Evolutionary conservation across 53 echinoderm and acorn worm genomes (phyloP), one percentile per base, ranked within the genome.

Genomic region (Paracentrotus lividus): DNA sequence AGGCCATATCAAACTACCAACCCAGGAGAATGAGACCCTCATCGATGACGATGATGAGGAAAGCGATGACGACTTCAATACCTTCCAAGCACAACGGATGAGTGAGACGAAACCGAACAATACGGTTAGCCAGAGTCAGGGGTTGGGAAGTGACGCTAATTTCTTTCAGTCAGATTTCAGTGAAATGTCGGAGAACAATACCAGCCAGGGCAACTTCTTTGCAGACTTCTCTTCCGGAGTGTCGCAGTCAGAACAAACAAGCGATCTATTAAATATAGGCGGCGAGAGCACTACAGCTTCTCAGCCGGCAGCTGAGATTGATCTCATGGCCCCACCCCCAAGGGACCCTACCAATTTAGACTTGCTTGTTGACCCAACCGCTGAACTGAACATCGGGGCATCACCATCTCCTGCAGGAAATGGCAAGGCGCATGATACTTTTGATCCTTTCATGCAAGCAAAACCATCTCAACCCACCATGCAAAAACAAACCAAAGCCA

Each of bases 11-110:
- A 90, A 86, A 14, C 94, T 96, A 9, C 64, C 90, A 47, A 67
- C 85, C 77, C 93, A 76, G 32, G 95, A 95, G 49, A 85, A 95
- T 29, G 96, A 96, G 55, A 93, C 90, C 0, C 57, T 94, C 9
- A 13, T 94, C 34, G 95, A 95, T 24, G 95, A 96, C 14, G 94
- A 95, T 14, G 97, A 96, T 59, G n/a, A n/a, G n/a, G 88, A 77
- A n/a, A 90, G 84, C 43, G 95, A 95, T 92, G 98, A 98, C 67
- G 98, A 97, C 45, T 98, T 97, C 93, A 93, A 93, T 15, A 88
- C 86, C 33, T 97, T 98, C 88, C 94, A 95, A 44, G 93, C 92
- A 1, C 95, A 98, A 59, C 56, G 96, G 36, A 33, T 92, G 91
- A 23, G 81, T 32, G 44, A 90, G 90, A 91, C 49, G 33, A 38